Evolutionary conservation across 1,140 invertebrate species (phyloP), one percentile per base, ranked within the genome.

Genomic region (Bombus terrestris): DNA sequence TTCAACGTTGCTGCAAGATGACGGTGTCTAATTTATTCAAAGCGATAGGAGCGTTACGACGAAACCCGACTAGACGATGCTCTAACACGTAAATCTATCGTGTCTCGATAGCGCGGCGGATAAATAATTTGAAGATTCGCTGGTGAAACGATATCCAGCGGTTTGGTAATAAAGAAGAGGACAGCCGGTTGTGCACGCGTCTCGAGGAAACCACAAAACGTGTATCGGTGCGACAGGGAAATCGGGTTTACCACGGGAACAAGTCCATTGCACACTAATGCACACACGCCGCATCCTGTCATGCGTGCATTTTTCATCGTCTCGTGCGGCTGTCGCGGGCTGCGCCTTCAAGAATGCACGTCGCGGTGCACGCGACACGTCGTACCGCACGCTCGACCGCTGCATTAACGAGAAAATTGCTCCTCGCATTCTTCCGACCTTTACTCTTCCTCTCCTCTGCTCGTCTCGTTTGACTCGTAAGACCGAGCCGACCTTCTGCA

Each of bases 301-400:
- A 41, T 80, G 90, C 83, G 88, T 92, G 91, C 90, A 92, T 92
- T 92, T 92, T 92, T 92, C 90, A 92, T 92, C 86, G 88, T 91
- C 89, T 91, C 91, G 87, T 86, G 88, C 83, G 84, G 35, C 53
- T 72, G 72, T 47, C 66, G 81, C 78, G 64, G 66, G 37, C 64
- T 80, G 68, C 74, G 77, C 53, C 83, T 72, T 39, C 66, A 41
- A 84, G 86, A 90, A 85, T 78, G 53, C 76, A 79, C 79, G 66
- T 78, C 79, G 82, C 53, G 43, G 37, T 59, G 80, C 83, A 86
- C 87, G 81, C 83, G 86, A 89, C 74, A 84, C 78, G 87, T 77
- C 82, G 83, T 22, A 9, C 18, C 66, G 35, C n/a, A 37, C 66
- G 47, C 47, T 53, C 85, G 88, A 39, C 78, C 43, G 15, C 71